Evolutionary conservation across 2,888 invertebrate species (phyloP).

Genomic region (Watsonalla binaria): DNA sequence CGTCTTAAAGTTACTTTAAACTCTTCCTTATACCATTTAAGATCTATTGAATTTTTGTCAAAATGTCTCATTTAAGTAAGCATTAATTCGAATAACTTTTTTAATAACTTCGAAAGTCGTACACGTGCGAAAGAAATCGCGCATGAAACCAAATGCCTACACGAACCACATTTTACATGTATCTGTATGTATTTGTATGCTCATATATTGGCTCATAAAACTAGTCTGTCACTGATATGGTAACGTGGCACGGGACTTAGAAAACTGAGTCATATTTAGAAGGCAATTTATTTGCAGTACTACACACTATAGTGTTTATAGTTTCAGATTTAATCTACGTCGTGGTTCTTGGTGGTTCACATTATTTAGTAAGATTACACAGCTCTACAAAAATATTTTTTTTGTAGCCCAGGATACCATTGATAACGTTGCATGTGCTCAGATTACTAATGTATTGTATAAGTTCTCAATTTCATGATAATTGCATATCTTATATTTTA

Average conservation of each 20-base stretch:
- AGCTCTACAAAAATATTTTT: too few species aligned
- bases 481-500: too few species aligned
- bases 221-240: constrained; percentile 43
- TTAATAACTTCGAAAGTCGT: constrained; percentile 31
- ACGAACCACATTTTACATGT: constrained; percentile 24
- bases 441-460: too few species aligned
- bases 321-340: not conserved
- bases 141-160: constrained; percentile 48
- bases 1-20: too few species aligned
- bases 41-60: too few species aligned
- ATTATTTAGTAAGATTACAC: too few species aligned
- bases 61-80: too few species aligned
- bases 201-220: constrained; percentile 54
- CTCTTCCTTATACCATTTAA: too few species aligned
- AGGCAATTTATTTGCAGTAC: not conserved
- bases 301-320: not conserved
- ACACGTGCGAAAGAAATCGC: constrained; percentile 57
- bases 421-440: too few species aligned
- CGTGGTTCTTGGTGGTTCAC: too few species aligned
- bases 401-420: too few species aligned
- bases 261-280: constrained; percentile 43
- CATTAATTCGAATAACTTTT: constrained; percentile 6
- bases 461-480: too few species aligned
- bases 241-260: constrained; percentile 46
- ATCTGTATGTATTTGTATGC: constrained; percentile 50